Percentiles rank a stretch among this genome's conserved stretches.
Conservation (phyloP, 2,888 invertebrate genomes). For the Digitonthophagus gazella region DNA sequence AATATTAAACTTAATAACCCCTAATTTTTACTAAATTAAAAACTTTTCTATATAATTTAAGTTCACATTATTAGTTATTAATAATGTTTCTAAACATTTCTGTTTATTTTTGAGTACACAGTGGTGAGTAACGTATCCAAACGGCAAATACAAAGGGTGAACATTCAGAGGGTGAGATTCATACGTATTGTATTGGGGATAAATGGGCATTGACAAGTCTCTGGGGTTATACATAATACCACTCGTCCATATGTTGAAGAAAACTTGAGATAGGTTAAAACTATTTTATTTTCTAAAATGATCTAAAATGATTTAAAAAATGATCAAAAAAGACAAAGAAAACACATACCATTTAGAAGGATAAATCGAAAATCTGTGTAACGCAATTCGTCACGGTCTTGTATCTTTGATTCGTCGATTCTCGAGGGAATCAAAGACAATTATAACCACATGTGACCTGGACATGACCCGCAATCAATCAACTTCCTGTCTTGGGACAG, state of each 20-base stretch:
- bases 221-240: slow-evolving; percentile 51
- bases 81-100: too few species aligned
- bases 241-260: slow-evolving; percentile 52
- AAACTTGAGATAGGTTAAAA: too few species aligned
- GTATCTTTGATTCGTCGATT: slow-evolving; percentile 33
- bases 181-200: slow-evolving; percentile 45
- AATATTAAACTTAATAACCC: too few species aligned
- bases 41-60: too few species aligned
- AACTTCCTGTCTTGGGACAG: slow-evolving; percentile 41
- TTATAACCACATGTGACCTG: slow-evolving; percentile 54
- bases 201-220: slow-evolving; percentile 52
- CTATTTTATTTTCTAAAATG: too few species aligned
- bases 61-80: too few species aligned
- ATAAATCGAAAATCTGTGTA: slow-evolving; percentile 10
- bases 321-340: slow-evolving; percentile 1
- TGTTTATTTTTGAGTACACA: too few species aligned
- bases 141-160: not conserved
- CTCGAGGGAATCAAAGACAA: slow-evolving; percentile 46
- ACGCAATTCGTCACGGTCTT: slow-evolving; percentile 24
- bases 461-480: slow-evolving; percentile 47
- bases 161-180: slow-evolving; percentile 25
- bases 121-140: not conserved
- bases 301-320: too few species aligned
- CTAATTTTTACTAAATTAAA: too few species aligned
- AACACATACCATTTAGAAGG: not conserved